Evolutionary conservation across 2,113 vertebrate genomes (phyloP), one percentile per base, ranked within the genome.

Genomic region (Chascanopsetta lugubris): DNA sequence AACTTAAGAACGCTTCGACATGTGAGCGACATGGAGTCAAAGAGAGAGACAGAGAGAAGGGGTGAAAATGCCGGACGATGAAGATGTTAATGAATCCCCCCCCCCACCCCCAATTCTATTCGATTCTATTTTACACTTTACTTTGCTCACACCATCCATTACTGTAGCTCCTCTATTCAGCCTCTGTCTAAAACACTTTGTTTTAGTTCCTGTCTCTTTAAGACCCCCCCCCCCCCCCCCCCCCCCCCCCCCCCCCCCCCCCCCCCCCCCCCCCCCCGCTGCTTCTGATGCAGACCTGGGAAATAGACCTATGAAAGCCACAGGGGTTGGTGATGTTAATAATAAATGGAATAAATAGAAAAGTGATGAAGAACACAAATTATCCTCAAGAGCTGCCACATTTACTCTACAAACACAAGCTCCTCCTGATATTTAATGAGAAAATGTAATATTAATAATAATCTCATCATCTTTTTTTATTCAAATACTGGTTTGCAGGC

Each of bases 281-380:
- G 58, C 27, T 46, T 59, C 40, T 2, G n/a, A 15, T 42, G 15
- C 6, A 22, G 15, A 13, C 3, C 8, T 22, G 8, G 22, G 38
- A 8, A 43, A 29, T 88, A 76, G 93, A 92, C 89, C 90, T 90
- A 90, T 92, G n/a, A 92, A 36, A 80, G 88, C 87, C 89, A 92
- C 84, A 78, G 89, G 76, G 56, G 53, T 72, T 42, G 71, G 27
- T 61, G 47, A 38, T 15, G 34, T 38, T 38, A 13, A 34, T 34
- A 34, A n/a, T n/a, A n/a, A n/a, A 34, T 11, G 32, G 32, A 34
- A 11, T 34, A 34, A 34, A 34, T 34, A 40, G 13, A 49, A 43
- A 15, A 3, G n/a, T 12, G 20, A 43, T 25, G 7, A 17, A 8
- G n/a, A 51, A 5, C 4, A 8, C 9, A 36, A 54, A 22, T 12